These are phyloP conservation scores for Microctenopoma stevenorrisi DNA, from an alignment of 2,797 vertebrate species.

Conservation along the genomic window DNA sequence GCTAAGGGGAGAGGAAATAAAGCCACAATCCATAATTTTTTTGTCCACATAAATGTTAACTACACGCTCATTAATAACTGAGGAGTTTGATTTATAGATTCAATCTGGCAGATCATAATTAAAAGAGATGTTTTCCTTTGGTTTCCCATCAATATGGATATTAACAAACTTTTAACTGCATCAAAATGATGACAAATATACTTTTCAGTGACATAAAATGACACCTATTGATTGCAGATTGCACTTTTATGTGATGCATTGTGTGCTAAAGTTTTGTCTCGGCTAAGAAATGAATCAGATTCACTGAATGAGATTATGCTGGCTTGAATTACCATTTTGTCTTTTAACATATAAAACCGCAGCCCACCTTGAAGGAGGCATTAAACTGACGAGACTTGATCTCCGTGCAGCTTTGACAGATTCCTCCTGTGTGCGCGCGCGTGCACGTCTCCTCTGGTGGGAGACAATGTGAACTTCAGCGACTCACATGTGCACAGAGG, in stretches of 20 bases:
- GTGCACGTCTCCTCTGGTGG: slow-evolving; percentile 49
- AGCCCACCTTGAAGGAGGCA: slow-evolving; percentile 41
- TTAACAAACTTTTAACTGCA: background rate
- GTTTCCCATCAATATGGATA: background rate
- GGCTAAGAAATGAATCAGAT: slow-evolving; percentile 36
- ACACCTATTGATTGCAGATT: background rate
- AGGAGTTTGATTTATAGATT: slow-evolving; percentile 25
- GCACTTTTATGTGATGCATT: background rate
- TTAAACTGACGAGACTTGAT: slow-evolving; percentile 61
- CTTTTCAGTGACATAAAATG: background rate
- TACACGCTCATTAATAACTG: slow-evolving; percentile 24
- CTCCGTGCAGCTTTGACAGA: slow-evolving; percentile 59
- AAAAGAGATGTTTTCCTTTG: slow-evolving; percentile 5
- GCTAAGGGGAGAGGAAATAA: slow-evolving; percentile 39
- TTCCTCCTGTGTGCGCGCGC: slow-evolving; percentile 41
- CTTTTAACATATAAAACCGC: slow-evolving; percentile 47
- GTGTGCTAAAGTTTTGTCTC: slow-evolving; percentile 40
- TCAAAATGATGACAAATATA: background rate
- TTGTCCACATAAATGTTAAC: slow-evolving; percentile 34
- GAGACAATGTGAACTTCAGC: slow-evolving; percentile 68
- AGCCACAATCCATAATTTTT: slow-evolving; percentile 15
- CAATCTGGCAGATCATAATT: slow-evolving; percentile 11
- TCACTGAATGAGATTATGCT: slow-evolving; percentile 36
- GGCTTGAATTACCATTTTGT: slow-evolving; percentile 39
- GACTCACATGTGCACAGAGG: slow-evolving; percentile 60